Evolutionary conservation across 2,888 invertebrate genomes (phyloP).

Genomic region (Noctua janthe): DNA sequence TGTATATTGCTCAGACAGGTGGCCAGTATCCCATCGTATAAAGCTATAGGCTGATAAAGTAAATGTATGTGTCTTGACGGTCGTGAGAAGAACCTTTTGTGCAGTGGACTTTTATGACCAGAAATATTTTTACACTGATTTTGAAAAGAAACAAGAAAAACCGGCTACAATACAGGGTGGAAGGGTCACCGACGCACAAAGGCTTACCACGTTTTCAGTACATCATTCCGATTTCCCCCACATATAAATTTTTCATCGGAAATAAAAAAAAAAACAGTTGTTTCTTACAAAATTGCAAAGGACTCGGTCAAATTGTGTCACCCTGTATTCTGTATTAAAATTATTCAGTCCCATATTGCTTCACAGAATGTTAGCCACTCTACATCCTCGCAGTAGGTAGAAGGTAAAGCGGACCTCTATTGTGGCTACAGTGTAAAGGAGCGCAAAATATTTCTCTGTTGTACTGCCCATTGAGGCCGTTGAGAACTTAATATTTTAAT

Average conservation of each 20-base stretch:
- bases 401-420: constrained; percentile 71
- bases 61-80: not conserved
- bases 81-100: not conserved
- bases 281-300: no score
- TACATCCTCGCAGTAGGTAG: constrained; percentile 65
- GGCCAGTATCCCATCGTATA: not conserved
- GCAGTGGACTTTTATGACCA: not conserved
- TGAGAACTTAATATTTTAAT: constrained; percentile 81
- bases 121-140: no score
- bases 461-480: constrained; percentile 71
- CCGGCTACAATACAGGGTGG: no score
- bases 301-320: no score
- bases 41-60: not conserved
- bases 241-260: no score
- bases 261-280: no score
- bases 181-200: no score
- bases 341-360: constrained; percentile 6
- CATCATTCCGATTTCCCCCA: no score
- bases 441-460: constrained; percentile 79
- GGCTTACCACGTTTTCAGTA: no score
- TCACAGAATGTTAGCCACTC: constrained; percentile 19
- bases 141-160: no score
- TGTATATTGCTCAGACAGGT: not conserved
- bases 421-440: constrained; percentile 75
- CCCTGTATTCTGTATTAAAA: not conserved